Conservation (phyloP, 2,888 invertebrate genomes). For the Aspidiotus rigidus region DNA sequence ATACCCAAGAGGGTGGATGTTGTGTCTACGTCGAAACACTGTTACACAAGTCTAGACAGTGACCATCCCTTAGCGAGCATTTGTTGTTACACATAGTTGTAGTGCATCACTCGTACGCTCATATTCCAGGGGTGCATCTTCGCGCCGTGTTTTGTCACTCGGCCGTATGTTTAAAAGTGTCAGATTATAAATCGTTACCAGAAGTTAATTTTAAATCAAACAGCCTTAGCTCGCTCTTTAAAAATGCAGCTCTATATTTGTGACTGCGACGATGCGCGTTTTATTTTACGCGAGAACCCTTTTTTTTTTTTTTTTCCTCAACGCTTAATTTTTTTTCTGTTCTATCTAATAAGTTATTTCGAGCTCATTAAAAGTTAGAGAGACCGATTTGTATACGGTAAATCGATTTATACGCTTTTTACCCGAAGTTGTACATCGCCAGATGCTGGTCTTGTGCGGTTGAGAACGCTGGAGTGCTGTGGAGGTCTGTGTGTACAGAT, state of each 20-base stretch:
- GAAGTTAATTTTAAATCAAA: constrained; percentile 19
- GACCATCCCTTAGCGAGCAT: constrained; percentile 29
- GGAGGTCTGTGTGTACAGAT: too few species aligned
- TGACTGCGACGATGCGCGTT: not conserved
- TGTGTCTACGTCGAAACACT: constrained; percentile 26
- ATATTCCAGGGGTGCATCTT: constrained; percentile 26
- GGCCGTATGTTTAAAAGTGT: constrained; percentile 13
- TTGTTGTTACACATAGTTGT: constrained; percentile 10
- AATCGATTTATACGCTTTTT: constrained; percentile 2
- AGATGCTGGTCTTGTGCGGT: constrained; percentile 1
- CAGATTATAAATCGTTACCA: constrained; percentile 19
- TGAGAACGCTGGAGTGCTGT: too few species aligned
- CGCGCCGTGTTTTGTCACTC: constrained; percentile 15
- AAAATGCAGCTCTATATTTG: not conserved
- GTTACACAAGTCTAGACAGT: constrained; percentile 28
- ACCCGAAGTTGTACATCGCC: not conserved
- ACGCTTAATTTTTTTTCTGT: not conserved
- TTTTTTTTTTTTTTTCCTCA: not conserved
- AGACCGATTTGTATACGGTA: not conserved
- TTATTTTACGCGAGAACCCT: not conserved
- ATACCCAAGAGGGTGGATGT: constrained; percentile 26
- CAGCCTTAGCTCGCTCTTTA: not conserved
- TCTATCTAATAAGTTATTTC: not conserved
- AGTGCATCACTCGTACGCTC: not conserved
- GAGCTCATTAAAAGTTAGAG: not conserved